phyloP scores from a whole-genome alignment of 2,797 vertebrate species.

The Acestrorhynchus altus region DNA sequence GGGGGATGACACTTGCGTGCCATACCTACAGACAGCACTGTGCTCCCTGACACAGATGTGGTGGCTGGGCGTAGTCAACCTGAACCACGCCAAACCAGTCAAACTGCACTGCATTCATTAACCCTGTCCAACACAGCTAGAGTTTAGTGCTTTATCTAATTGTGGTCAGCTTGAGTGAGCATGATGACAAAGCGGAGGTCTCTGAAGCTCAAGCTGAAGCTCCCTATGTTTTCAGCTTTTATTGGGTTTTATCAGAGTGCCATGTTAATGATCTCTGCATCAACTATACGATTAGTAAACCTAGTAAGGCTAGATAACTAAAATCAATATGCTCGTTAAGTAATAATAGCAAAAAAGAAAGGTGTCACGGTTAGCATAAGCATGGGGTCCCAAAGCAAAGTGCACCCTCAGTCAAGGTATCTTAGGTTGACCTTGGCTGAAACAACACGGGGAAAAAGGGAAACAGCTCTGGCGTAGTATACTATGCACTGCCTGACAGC shows the following conservation, averaged over 20 bases:
- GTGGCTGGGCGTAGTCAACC: constrained; percentile 72
- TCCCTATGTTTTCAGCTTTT: constrained; percentile 39
- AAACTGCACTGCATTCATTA: constrained; percentile 75
- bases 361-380: constrained; percentile 70
- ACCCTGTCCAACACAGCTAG: constrained; percentile 68
- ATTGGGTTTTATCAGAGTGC: constrained; percentile 54
- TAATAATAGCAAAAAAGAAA: constrained; percentile 76
- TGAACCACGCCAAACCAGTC: constrained; percentile 69
- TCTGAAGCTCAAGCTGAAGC: constrained; percentile 1
- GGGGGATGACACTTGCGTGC: constrained; percentile 68
- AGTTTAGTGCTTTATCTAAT: constrained; percentile 12
- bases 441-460: constrained; percentile 54
- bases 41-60: constrained; percentile 72
- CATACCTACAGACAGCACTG: constrained; percentile 73
- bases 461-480: constrained; percentile 50
- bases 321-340: constrained; percentile 81
- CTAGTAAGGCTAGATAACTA: constrained; percentile 71
- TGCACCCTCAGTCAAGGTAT: constrained; percentile 75
- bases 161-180: constrained; percentile 57
- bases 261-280: constrained; percentile 63
- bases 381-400: constrained; percentile 39
- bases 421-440: constrained; percentile 75
- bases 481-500: constrained; percentile 59
- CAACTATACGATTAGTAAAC: constrained; percentile 80
- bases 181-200: neutral